Evolutionary conservation across 2,113 vertebrate genomes (phyloP), one percentile per base, ranked within the genome.

Genomic region (Furnarius figulus): DNA sequence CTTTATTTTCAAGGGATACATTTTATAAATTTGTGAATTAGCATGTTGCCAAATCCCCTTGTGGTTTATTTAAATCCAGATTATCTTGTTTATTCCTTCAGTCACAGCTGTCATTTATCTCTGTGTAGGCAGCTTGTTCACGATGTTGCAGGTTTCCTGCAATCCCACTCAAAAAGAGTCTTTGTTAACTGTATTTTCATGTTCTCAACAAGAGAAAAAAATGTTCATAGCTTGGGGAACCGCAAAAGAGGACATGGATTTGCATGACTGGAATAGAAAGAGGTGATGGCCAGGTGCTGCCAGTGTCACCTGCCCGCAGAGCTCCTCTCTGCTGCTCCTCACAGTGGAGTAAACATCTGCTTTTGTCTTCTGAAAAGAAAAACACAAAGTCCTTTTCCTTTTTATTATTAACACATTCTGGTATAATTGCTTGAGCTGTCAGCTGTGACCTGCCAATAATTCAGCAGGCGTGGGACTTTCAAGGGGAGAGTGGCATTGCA

Each of bases 21-120:
- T 97, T 96, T 96, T 95, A 96, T 89, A 97, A 89, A 96, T 96
- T 90, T 89, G 96, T 10, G 95, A 87, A 96, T 97, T 96, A 95
- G 84, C 97, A 97, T 93, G 93, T 92, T 97, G 97, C 97, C 97
- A 95, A 95, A 95, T 91, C 93, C 97, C 96, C 96, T 73, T 47
- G 91, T 87, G 95, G 88, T 92, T 98, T 96, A 95, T 96, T 87
- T 96, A 98, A 98, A 94, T 97, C 97, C 96, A 96, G 97, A 98
- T 98, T 97, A 98, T 97, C 94, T 96, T 97, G 97, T 98, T 98
- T 98, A 97, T 97, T 98, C 95, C 95, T 95, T 97, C 95, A 94
- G 93, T 97, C 96, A 96, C 97, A 97, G 97, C 96, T 98, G 98
- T 97, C 97, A 56, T 96, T 97, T 96, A 97, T 96, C 90, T 96